Base-by-base conservation (phyloP, 2,888 invertebrate genomes). In the Elgonia sp. region DNA sequence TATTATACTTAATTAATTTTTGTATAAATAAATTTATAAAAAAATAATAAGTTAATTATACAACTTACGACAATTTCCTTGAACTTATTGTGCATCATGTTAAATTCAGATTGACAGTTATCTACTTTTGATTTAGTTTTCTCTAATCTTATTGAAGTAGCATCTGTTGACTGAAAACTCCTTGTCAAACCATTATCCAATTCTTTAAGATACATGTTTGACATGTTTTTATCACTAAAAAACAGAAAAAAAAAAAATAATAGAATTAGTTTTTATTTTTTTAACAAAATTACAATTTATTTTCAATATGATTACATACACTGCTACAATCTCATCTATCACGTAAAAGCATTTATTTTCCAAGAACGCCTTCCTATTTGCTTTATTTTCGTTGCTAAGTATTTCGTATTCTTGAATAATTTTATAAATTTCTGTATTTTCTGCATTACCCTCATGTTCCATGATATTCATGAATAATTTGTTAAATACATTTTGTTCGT, bases 31-130 rank as follows among this genome's bases (percentile, higher is more conserved):
- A 29, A 29, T 29, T 29, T 29, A 29, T 29, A 29, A 3, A 5
- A 3, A 29, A 3, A 29, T 29, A 3, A 1, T 29, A 29, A 29
- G 1, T 29, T 29, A 29, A 29, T 29, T 29, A 3, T 29, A 29
- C 50, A 37, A 88, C 91, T 91, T 92, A 94, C 94, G 86, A 91
- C 89, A 90, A 91, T 91, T 67, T 93, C 92, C 88, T 94, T 94
- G 39, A 94, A 91, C 88, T 92, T 92, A 87, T 90, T 92, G 63
- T 93, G 91, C 20, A 92, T 91, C 20, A 86, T 88, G 42, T 85
- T 89, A 53, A 94, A 80, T 70, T 91, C 89, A 3, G 76, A 60
- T 87, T 93, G 91, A 42, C 93, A 85, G 5, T 91, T 70, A 84
- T 91, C 83, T 21, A 93, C 85, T 46, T 86, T 81, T 40, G 86